Conservation (phyloP, 1,140 invertebrate genomes). For the Cyclina sinensis region DNA sequence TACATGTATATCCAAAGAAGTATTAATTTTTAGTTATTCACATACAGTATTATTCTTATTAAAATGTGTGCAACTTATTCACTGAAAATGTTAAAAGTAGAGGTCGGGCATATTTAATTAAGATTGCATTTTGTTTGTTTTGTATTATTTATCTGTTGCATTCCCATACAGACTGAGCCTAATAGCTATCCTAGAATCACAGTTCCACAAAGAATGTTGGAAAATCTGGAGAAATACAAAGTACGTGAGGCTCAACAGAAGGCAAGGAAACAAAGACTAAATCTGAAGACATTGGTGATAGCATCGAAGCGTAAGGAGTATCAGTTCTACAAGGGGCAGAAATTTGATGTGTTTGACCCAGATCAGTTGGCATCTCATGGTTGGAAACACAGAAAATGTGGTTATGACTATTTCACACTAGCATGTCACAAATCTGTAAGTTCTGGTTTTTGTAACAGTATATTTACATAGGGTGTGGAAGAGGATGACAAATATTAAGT, state of each 20-base stretch:
- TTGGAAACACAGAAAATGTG: conserved; percentile 59
- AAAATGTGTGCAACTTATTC: too few species aligned
- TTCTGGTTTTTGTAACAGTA: neutral
- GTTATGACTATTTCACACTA: conserved; percentile 43
- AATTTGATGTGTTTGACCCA: conserved; percentile 51
- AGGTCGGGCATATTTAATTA: too few species aligned
- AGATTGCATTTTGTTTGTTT: too few species aligned
- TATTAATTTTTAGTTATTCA: too few species aligned
- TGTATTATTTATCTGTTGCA: neutral
- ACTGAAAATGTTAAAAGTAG: too few species aligned
- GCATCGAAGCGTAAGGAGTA: conserved; percentile 15
- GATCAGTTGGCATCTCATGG: conserved; percentile 61
- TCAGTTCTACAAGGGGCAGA: conserved; percentile 51
- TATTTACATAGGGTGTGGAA: too few species aligned
- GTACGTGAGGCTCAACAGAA: conserved; percentile 12
- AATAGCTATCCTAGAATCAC: conserved; percentile 41
- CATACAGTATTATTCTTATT: too few species aligned
- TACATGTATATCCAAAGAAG: too few species aligned
- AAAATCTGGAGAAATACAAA: conserved; percentile 30
- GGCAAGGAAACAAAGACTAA: conserved; percentile 12
- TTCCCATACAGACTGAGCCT: neutral
- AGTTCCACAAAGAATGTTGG: conserved; percentile 54
- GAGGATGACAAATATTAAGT: too few species aligned
- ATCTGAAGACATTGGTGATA: conserved; percentile 20
- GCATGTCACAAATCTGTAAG: conserved; percentile 23